Evolutionary conservation across 2,113 vertebrate genomes (phyloP).

Genomic region (Crotalus viridis): DNA sequence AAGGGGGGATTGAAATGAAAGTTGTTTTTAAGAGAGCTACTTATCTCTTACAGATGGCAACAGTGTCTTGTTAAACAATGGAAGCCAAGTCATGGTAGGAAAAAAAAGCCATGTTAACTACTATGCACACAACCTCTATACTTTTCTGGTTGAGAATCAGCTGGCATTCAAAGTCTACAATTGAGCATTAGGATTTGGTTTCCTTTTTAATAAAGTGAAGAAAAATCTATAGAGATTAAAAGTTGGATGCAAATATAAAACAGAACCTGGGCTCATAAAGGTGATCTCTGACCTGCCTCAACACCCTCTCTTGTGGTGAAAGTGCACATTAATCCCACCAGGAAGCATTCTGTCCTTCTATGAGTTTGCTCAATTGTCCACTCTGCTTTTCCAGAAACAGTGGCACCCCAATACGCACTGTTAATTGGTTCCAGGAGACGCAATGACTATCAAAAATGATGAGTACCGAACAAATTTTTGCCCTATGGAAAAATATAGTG

Average conservation of each 20-base stretch:
- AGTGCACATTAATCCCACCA: neutral
- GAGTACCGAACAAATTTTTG: neutral
- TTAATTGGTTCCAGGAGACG: neutral
- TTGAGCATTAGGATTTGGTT: neutral
- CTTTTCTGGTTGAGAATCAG: constrained; percentile 19
- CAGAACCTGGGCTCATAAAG: neutral
- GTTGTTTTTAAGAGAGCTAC: constrained; percentile 18
- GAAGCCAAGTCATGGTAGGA: constrained; percentile 35
- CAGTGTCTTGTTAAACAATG: constrained; percentile 16
- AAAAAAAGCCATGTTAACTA: constrained; percentile 6
- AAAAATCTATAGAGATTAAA: constrained; percentile 2
- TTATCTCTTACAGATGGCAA: constrained; percentile 35
- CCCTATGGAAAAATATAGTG: neutral
- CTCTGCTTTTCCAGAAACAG: neutral
- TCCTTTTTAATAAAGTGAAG: neutral
- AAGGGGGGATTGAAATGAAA: constrained; percentile 28
- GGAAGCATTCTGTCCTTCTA: neutral
- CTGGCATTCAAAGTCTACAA: neutral
- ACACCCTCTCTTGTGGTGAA: neutral
- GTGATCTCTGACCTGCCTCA: neutral
- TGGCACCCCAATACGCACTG: neutral
- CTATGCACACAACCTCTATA: neutral
- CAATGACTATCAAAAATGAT: neutral
- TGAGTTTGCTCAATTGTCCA: neutral
- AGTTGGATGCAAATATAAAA: neutral